Base-by-base conservation (phyloP, 2,113 vertebrate genomes). In the Camelus bactrianus region DNA sequence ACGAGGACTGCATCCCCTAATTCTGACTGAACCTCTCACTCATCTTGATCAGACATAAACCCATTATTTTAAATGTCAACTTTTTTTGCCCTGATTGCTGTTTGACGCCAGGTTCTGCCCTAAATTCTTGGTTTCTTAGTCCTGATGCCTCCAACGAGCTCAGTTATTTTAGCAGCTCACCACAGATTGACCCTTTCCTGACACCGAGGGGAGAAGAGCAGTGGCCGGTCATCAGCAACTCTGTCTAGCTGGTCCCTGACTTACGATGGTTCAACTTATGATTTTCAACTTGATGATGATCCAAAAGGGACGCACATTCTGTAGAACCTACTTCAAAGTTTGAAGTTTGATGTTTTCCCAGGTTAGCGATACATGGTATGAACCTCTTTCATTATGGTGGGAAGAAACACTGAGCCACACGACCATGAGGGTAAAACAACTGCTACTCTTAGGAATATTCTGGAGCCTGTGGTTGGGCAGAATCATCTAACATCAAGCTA, bases 11-110 rank as follows among this genome's bases (percentile, higher is more conserved):
- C 0, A 32, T 54, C 77, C 16, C 54, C 67, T 19, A 32, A 10
- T 82, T 91, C 16, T 82, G 32, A 96, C 62, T 56, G 88, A 91
- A 26, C 52, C 19, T 96, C 81, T 94, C 14, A n/a, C 4, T 95
- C n/a, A 42, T 9, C 11, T 95, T 72, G 24, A 79, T 94, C 35
- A 69, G 19, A 52, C 82, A 14, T 38, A 81, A 77, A 73, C 52
- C 14, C n/a, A 22, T 38, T 76, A 35, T 79, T 86, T 95, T 73
- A 46, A 73, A 91, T 2, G 5, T 72, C 24, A 48, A 0, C 4
- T 60, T 84, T 91, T 69, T 70, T 19, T 30, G 48, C 89, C 32
- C 15, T 72, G 20, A 88, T 92, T 89, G 73, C 35, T 83, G 10
- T 65, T 81, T 50, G 12, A 46, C 6, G 22, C 19, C 16, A 72